Evolutionary conservation across 2,888 invertebrate genomes (phyloP).

Genomic region (Hypsopygia costalis): DNA sequence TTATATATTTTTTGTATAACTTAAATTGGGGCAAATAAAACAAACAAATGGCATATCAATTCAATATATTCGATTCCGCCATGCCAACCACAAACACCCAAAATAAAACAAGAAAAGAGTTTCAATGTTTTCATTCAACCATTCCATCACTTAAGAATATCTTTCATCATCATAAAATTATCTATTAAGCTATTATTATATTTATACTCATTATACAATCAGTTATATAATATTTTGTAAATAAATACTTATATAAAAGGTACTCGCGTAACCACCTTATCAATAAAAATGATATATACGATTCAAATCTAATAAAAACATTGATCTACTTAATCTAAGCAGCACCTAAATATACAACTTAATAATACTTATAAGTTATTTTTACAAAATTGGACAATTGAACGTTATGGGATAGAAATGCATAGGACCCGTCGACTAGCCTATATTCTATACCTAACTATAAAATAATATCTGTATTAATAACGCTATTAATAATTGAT

Average conservation of each 20-base stretch:
- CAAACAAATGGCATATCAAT: conserved; percentile 8
- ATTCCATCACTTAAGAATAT: conserved; percentile 24
- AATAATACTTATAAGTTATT: conserved; percentile 42
- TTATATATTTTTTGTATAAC: too few species aligned
- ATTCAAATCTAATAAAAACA: conserved; percentile 31
- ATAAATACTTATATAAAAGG: conserved; percentile 58
- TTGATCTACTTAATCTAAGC: conserved; percentile 41
- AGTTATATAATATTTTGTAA: conserved; percentile 30
- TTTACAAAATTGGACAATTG: conserved; percentile 75
- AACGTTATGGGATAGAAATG: conserved; percentile 58
- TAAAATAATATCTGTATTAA: conserved; percentile 19
- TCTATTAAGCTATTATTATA: conserved; percentile 22
- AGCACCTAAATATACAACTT: conserved; percentile 52
- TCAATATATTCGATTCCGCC: conserved; percentile 13
- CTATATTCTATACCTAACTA: conserved; percentile 37
- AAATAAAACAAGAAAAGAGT: conserved; percentile 16
- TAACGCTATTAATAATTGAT: conserved; percentile 21
- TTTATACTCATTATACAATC: conserved; percentile 13
- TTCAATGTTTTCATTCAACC: conserved; percentile 14
- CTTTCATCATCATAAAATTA: conserved; percentile 27
- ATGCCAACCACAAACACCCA: conserved; percentile 7
- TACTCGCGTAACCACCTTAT: conserved; percentile 75
- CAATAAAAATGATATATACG: conserved; percentile 34
- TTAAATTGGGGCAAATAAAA: too few species aligned
- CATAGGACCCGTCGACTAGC: conserved; percentile 78